These are phyloP conservation scores for Zalophus californianus DNA, from an alignment of 2,797 vertebrate species.

Conservation along the genomic window DNA sequence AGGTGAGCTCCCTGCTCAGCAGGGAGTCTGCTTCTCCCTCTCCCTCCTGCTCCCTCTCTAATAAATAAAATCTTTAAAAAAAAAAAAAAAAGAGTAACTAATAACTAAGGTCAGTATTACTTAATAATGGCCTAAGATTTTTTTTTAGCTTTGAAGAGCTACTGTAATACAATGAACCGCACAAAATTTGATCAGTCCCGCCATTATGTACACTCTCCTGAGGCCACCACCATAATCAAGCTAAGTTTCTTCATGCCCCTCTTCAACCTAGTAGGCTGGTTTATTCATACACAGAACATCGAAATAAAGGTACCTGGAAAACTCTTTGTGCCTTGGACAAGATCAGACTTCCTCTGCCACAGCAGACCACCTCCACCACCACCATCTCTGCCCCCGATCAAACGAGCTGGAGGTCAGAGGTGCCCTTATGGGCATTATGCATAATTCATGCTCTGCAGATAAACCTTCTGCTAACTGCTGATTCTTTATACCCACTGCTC, in stretches of 20 bases:
- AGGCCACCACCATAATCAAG: neutral
- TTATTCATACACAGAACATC: neutral
- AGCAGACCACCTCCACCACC: neutral
- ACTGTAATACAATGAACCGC: neutral
- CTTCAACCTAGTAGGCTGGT: neutral
- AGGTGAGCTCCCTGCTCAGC: neutral
- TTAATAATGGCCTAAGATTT: neutral
- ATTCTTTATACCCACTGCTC: neutral
- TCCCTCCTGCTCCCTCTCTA: neutral
- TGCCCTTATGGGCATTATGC: neutral
- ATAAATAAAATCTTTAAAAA: no score
- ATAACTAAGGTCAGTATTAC: neutral
- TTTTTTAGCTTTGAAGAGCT: neutral
- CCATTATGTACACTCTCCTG: neutral
- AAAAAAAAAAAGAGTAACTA: neutral
- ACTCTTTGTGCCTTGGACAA: neutral
- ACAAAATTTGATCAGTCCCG: neutral
- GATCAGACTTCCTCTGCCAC: neutral
- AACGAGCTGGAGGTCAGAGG: neutral
- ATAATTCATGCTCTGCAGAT: neutral
- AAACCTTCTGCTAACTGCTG: neutral
- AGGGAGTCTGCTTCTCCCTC: neutral
- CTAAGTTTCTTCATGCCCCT: neutral
- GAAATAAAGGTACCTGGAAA: neutral
- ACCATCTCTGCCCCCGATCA: neutral